Evolutionary conservation across 1,140 invertebrate genomes (phyloP).

Genomic region (Pissodes strobi): DNA sequence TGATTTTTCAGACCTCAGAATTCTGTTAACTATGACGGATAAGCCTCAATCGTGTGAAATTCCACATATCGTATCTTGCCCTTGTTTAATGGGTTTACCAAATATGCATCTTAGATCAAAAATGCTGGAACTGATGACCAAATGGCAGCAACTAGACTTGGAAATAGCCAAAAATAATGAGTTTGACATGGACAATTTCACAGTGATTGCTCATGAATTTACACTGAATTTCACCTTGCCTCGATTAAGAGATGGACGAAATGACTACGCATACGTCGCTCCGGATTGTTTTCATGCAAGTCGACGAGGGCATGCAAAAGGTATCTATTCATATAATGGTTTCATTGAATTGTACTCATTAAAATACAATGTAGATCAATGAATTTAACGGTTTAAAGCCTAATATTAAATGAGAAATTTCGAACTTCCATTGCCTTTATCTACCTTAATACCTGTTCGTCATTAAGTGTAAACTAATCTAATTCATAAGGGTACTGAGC

Average conservation of each 20-base stretch:
- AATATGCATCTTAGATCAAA: conserved; percentile 37
- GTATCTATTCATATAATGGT: too few relatives aligned
- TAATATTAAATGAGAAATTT: too few relatives aligned
- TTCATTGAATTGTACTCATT: too few relatives aligned
- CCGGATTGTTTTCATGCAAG: conserved; percentile 75
- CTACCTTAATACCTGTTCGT: too few relatives aligned
- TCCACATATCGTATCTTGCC: conserved; percentile 17
- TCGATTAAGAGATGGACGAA: conserved; percentile 25
- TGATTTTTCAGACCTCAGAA: not conserved
- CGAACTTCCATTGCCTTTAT: too few relatives aligned
- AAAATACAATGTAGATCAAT: too few relatives aligned
- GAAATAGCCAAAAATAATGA: conserved; percentile 52
- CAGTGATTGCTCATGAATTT: conserved; percentile 66
- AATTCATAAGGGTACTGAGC: too few relatives aligned
- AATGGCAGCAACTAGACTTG: conserved; percentile 55
- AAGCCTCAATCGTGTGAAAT: not conserved
- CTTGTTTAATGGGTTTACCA: conserved; percentile 47
- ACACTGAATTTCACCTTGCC: conserved; percentile 55
- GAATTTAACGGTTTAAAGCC: too few relatives aligned
- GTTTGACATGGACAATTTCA: conserved; percentile 65
- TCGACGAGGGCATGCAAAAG: conserved; percentile 64
- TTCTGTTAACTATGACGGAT: not conserved
- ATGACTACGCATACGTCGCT: conserved; percentile 66
- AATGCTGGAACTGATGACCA: conserved; percentile 53
- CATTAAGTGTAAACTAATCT: too few relatives aligned